Percentiles rank a stretch among this genome's conserved stretches.
Evolutionary conservation across 2,113 vertebrate species (phyloP).

Genomic region (Pelmatolapia mariae): DNA sequence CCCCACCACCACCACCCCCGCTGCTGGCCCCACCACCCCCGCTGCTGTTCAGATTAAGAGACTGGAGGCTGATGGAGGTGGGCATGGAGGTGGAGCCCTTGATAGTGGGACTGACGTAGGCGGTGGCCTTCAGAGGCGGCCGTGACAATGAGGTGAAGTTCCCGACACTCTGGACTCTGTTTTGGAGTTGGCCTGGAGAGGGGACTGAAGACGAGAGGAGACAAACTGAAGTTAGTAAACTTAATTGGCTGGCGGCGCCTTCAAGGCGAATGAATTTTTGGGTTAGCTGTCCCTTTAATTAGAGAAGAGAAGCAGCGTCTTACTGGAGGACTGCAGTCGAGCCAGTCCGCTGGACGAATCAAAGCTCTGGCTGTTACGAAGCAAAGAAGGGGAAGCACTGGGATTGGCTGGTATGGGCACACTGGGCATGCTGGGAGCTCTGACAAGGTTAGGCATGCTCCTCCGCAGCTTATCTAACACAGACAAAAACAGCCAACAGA

Average conservation of each 20-base stretch:
- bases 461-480: slow-evolving; percentile 85
- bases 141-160: slow-evolving; percentile 80
- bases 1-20: slow-evolving; percentile 56
- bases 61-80: slow-evolving; percentile 67
- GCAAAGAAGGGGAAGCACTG: slow-evolving; percentile 70
- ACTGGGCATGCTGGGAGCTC: slow-evolving; percentile 61
- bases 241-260: not conserved
- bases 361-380: slow-evolving; percentile 91
- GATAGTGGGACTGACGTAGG: slow-evolving; percentile 88
- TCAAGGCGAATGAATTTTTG: not conserved
- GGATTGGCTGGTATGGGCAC: slow-evolving; percentile 67
- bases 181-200: slow-evolving; percentile 82
- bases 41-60: slow-evolving; percentile 65
- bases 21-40: slow-evolving; percentile 69
- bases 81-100: slow-evolving; percentile 71
- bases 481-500: not conserved
- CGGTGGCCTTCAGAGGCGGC: slow-evolving; percentile 86
- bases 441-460: slow-evolving; percentile 89
- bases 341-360: slow-evolving; percentile 82
- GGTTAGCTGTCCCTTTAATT: not conserved
- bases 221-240: not conserved
- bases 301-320: slow-evolving; percentile 30
- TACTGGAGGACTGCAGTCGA: slow-evolving; percentile 83
- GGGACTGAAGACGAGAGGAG: slow-evolving; percentile 67
- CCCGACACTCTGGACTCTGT: slow-evolving; percentile 83